Evolutionary conservation across 2,888 invertebrate species (phyloP), one percentile per base, ranked within the genome.

Genomic region (Pheosia tremula): DNA sequence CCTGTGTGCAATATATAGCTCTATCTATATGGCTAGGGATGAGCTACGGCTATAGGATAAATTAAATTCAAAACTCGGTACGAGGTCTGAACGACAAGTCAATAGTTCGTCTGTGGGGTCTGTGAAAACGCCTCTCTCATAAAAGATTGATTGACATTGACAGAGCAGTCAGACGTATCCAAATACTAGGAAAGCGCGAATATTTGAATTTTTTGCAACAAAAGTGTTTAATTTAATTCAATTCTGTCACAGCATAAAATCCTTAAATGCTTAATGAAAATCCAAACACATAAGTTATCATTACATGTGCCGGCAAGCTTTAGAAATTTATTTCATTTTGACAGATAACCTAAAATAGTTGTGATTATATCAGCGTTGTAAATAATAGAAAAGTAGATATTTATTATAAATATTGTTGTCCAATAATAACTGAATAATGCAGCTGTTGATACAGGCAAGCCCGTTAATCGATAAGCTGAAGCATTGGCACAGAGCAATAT

Each of bases 391-490:
- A 61, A 66, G 7, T 53, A 60, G n/a, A 62, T 56, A 58, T 45
- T 57, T 57, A 60, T 53, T 47, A 37, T 38, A 45, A 55, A 57
- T 57, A 66, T 49, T 61, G 41, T 24, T 64, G 41, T 58, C 39
- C 0, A 59, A 37, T 60, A 64, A 58, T 59, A 57, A 64, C 63
- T 61, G 1, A 73, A 82, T 69, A 78, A 94, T 94, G 94, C 93
- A 92, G 79, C 84, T 91, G 63, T 82, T 95, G 78, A 89, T 94
- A 78, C 95, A 95, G 87, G 92, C 95, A 69, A 94, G 90, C 71
- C 94, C 95, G 50, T 83, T 95, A 65, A 77, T 94, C 65, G 94
- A 94, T 66, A 94, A 95, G 84, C 80, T 95, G 67, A 94, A 94
- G 74, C 86, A 93, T 74, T 89, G 95, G 81, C 94, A 92, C 70